phyloP scores from a whole-genome alignment of 2,797 vertebrate genomes.

The Poeciliopsis infans region DNA sequence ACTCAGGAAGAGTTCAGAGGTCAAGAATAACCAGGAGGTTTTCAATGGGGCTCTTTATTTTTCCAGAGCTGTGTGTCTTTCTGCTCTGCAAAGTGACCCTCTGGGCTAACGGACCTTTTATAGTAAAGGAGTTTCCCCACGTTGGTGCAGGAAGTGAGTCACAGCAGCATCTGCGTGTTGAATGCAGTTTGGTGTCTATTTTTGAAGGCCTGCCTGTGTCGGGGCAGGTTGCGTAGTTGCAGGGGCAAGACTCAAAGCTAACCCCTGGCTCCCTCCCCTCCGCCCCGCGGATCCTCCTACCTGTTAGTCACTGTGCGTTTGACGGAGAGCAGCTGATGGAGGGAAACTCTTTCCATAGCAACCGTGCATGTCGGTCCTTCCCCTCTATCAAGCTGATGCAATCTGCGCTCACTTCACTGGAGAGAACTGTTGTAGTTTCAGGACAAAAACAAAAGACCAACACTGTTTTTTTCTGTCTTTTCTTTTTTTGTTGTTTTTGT shows the following conservation, averaged over 20 bases:
- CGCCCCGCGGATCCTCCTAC: constrained; percentile 53
- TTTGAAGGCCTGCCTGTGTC: constrained; percentile 44
- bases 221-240: constrained; percentile 52
- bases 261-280: constrained; percentile 34
- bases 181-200: constrained; percentile 64
- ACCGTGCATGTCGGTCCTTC: constrained; percentile 52
- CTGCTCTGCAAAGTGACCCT: constrained; percentile 24
- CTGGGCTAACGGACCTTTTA: constrained; percentile 56
- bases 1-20: no score
- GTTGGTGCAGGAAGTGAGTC: constrained; percentile 57
- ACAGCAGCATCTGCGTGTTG: constrained; percentile 65
- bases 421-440: constrained; percentile 44
- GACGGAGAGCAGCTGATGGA: constrained; percentile 73
- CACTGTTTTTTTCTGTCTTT: not conserved
- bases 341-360: constrained; percentile 82
- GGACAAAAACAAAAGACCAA: constrained; percentile 33
- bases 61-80: constrained; percentile 8
- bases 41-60: no score
- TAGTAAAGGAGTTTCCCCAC: constrained; percentile 63
- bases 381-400: constrained; percentile 52
- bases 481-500: not conserved
- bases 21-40: no score
- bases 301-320: constrained; percentile 73
- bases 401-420: constrained; percentile 39
- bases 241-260: constrained; percentile 65